Conservation (phyloP, 2,888 invertebrate genomes). For the Himalopsyche tibetana region DNA sequence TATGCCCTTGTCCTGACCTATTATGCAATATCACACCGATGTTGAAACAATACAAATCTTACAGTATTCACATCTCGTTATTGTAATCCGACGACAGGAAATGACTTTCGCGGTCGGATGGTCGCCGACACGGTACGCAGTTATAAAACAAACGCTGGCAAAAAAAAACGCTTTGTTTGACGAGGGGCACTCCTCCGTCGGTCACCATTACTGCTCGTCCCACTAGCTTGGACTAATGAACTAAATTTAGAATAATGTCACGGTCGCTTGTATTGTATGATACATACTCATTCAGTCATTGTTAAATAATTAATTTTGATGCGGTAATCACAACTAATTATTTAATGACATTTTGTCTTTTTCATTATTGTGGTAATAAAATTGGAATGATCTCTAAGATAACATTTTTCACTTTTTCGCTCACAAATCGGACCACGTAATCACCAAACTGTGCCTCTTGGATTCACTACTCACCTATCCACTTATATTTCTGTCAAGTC, state of each 20-base stretch:
- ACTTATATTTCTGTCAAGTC: no score
- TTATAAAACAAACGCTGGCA: conserved; percentile 39
- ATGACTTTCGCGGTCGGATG: conserved; percentile 54
- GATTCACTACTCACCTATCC: no score
- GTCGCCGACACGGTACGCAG: conserved; percentile 49
- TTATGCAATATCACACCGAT: background rate
- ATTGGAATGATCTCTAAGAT: no score
- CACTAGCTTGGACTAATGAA: conserved; percentile 21
- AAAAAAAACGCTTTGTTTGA: conserved; percentile 10
- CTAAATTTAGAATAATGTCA: conserved; percentile 37
- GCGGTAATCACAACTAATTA: no score
- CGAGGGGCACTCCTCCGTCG: background rate
- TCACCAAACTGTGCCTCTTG: no score
- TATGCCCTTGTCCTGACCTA: background rate
- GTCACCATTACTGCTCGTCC: background rate
- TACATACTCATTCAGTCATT: background rate
- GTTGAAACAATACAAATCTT: conserved; percentile 14
- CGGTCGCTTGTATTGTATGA: background rate
- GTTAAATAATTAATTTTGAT: no score
- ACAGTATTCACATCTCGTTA: background rate
- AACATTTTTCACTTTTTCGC: no score
- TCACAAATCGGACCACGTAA: no score
- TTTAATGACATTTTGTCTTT: no score
- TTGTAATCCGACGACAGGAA: conserved; percentile 39
- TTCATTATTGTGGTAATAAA: no score